Conservation (phyloP, 1,140 invertebrate genomes). For the Drosophila guanche region DNA sequence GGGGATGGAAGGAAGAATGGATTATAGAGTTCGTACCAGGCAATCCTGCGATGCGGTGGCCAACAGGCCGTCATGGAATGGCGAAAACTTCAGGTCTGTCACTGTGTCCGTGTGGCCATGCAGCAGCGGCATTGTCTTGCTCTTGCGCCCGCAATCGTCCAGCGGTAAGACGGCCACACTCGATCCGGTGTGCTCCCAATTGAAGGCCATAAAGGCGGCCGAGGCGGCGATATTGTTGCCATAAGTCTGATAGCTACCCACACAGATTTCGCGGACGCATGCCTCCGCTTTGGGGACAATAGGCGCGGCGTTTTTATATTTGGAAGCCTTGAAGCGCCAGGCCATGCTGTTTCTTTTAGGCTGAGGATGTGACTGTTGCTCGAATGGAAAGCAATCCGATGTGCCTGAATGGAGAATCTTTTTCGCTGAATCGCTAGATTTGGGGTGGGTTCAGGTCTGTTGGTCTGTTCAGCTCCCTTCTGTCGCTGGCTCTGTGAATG, state of each 20-base stretch:
- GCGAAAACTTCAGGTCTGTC: conserved; percentile 97
- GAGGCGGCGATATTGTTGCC: conserved; percentile 97
- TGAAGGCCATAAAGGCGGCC: conserved; percentile 96
- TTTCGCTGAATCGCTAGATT: conserved; percentile 7
- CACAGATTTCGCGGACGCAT: conserved; percentile 94
- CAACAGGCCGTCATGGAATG: conserved; percentile 95
- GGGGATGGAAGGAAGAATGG: too few relatives aligned
- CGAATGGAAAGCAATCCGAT: conserved; percentile 1
- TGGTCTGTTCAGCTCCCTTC: too few relatives aligned
- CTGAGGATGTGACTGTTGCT: background rate
- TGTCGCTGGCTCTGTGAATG: too few relatives aligned
- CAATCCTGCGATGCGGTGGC: conserved; percentile 96
- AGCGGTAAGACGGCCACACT: conserved; percentile 93
- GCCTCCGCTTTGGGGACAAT: conserved; percentile 96
- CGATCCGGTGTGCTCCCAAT: conserved; percentile 93
- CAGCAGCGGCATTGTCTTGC: conserved; percentile 92
- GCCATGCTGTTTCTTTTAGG: conserved; percentile 86
- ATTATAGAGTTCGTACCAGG: conserved; percentile 84
- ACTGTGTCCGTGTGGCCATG: conserved; percentile 95
- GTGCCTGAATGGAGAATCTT: conserved; percentile 3
- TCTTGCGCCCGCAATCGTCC: conserved; percentile 93
- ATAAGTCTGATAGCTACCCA: conserved; percentile 95
- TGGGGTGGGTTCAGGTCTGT: too few relatives aligned
- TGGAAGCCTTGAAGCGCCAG: conserved; percentile 98
- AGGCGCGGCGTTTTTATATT: conserved; percentile 98